Evolutionary conservation across 2,113 vertebrate genomes (phyloP), one percentile per base, ranked within the genome.

Genomic region (Silurus asotus): DNA sequence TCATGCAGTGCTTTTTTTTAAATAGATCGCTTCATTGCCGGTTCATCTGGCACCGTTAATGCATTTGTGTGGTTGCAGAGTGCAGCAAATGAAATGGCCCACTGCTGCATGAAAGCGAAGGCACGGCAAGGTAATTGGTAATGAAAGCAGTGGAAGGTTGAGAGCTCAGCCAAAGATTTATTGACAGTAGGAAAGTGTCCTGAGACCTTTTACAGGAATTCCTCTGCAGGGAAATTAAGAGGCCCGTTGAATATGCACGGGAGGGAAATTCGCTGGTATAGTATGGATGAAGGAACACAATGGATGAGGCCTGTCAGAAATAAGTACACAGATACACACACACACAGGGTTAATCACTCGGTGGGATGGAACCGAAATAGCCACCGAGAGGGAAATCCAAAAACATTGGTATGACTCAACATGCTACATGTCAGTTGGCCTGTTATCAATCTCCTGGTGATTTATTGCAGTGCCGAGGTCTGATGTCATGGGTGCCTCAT

Each of bases 21-120:
- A 62, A 49, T 49, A 11, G 79, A 80, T 10, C 19, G 14, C 51
- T 65, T 72, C 51, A 10, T 48, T 14, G 23, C 59, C 0, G 80
- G 82, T 59, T 87, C 81, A 10, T 53, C 45, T 37, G 45, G 61
- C 56, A 19, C 59, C 28, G 37, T 51, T 76, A 81, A 83, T 55
- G 8, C 69, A 20, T 82, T n/a, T 81, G 67, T 45, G 51, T 13
- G 20, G 80, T 69, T 72, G 55, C 62, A 11, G 58, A 15, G 48
- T 9, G 10, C 62, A 76, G 83, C 72, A 87, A 58, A 90, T 90
- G 64, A 69, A 87, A 86, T 75, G 75, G 51, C 65, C 82, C 67
- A 37, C 14, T 76, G 61, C 10, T 20, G 59, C 49, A 79, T 28
- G 62, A 80, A 61, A 45, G 56, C 19, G 14, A 69, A 81, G 58